Conservation (phyloP, 2,797 vertebrate species). For the Microcaecilia unicolor region DNA sequence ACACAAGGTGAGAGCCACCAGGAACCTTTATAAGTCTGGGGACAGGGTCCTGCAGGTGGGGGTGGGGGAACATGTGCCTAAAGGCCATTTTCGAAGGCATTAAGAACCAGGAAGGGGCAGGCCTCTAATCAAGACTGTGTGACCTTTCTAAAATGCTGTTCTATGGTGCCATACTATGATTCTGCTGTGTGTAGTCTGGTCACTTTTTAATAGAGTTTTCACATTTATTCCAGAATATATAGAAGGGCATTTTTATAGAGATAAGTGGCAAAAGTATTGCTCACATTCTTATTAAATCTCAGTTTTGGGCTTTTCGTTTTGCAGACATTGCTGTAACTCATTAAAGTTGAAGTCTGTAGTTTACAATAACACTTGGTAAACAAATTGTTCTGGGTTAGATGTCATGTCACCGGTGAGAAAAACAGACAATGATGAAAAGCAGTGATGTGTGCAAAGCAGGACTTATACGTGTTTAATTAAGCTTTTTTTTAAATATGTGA, state of each 20-base stretch:
- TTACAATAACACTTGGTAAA: neutral
- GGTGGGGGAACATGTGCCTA: too few relatives aligned
- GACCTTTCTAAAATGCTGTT: too few relatives aligned
- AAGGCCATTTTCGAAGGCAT: too few relatives aligned
- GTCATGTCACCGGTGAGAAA: neutral
- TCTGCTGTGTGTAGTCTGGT: too few relatives aligned
- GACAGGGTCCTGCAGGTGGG: too few relatives aligned
- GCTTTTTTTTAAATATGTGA: too few relatives aligned
- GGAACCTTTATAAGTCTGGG: too few relatives aligned
- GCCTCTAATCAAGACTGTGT: too few relatives aligned
- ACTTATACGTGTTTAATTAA: slow-evolving; percentile 2
- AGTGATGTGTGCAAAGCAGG: neutral
- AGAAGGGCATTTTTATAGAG: neutral
- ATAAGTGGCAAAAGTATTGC: neutral
- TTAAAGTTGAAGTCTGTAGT: neutral
- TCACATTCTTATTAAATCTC: neutral
- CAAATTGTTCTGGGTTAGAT: neutral
- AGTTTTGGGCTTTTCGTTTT: neutral
- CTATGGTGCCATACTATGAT: too few relatives aligned
- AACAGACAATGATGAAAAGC: slow-evolving; percentile 1
- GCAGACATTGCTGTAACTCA: neutral
- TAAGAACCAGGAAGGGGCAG: too few relatives aligned
- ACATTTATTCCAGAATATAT: neutral
- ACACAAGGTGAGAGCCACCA: too few relatives aligned
- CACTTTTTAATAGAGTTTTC: neutral